phyloP scores from a whole-genome alignment of 2,113 vertebrate species.

The Gorsachius goisagi region DNA sequence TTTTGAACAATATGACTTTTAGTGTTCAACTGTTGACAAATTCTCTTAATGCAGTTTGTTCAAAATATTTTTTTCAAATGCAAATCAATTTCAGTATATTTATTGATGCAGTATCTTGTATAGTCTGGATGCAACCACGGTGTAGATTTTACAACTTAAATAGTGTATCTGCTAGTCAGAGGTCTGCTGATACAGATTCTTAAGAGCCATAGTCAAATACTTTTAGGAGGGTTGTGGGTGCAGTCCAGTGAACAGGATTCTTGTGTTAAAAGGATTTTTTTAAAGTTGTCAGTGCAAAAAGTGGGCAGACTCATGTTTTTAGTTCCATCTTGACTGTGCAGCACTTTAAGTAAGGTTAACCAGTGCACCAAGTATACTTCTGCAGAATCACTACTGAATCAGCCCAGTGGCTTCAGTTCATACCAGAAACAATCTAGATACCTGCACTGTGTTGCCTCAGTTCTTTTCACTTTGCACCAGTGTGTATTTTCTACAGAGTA shows the following conservation, averaged over 20 bases:
- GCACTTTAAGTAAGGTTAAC: slow-evolving; percentile 67
- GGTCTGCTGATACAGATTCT: slow-evolving; percentile 69
- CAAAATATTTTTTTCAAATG: slow-evolving; percentile 46
- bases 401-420: slow-evolving; percentile 71
- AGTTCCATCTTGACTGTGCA: slow-evolving; percentile 63
- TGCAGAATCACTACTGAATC: slow-evolving; percentile 65
- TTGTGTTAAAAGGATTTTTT: slow-evolving; percentile 68
- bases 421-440: slow-evolving; percentile 62
- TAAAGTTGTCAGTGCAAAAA: slow-evolving; percentile 64
- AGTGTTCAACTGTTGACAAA: neutral
- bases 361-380: slow-evolving; percentile 57
- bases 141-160: slow-evolving; percentile 76
- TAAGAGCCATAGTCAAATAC: slow-evolving; percentile 67
- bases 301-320: slow-evolving; percentile 69
- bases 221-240: slow-evolving; percentile 73
- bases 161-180: slow-evolving; percentile 67
- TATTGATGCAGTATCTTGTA: slow-evolving; percentile 71
- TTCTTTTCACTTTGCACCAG: neutral
- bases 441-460: neutral
- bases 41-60: slow-evolving; percentile 34
- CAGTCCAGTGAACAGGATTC: slow-evolving; percentile 72
- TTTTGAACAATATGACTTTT: neutral
- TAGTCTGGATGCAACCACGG: slow-evolving; percentile 85
- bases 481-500: neutral
- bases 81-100: slow-evolving; percentile 48